Conservation (phyloP, 2,797 vertebrate genomes). For the Poeciliopsis infans region DNA sequence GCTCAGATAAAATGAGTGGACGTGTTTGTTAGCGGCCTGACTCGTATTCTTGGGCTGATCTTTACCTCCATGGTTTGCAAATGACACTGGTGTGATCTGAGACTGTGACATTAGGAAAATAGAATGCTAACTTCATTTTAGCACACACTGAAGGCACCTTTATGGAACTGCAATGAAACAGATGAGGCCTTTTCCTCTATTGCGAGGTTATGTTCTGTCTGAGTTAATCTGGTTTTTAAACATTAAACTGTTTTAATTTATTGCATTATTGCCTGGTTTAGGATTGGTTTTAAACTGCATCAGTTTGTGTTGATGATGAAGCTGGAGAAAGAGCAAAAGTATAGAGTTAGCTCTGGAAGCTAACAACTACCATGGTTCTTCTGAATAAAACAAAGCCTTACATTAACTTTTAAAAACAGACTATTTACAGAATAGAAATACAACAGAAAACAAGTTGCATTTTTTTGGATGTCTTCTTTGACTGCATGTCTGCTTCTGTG, state of each 20-base stretch:
- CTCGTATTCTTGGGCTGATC: not conserved
- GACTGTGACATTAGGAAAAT: not conserved
- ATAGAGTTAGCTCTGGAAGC: not conserved
- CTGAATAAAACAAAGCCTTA: not conserved
- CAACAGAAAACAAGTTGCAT: not conserved
- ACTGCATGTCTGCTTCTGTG: not conserved
- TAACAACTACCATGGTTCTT: not conserved
- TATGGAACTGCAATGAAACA: constrained; percentile 15
- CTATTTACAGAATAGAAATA: not conserved
- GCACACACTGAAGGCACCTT: not conserved
- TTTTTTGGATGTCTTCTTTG: not conserved
- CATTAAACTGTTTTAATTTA: not conserved
- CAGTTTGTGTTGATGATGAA: not conserved
- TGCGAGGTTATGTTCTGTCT: not conserved
- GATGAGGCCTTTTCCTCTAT: not conserved
- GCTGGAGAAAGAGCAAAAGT: not conserved
- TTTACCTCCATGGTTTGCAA: not conserved
- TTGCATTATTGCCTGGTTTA: not conserved
- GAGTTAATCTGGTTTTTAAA: not conserved
- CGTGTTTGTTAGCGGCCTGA: not conserved
- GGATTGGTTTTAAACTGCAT: not conserved
- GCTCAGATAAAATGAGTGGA: not conserved
- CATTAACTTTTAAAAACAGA: not conserved
- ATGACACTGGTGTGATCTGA: not conserved
- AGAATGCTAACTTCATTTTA: not conserved